Base-by-base conservation (phyloP, 2,113 vertebrate genomes). In the Oryzias celebensis region DNA sequence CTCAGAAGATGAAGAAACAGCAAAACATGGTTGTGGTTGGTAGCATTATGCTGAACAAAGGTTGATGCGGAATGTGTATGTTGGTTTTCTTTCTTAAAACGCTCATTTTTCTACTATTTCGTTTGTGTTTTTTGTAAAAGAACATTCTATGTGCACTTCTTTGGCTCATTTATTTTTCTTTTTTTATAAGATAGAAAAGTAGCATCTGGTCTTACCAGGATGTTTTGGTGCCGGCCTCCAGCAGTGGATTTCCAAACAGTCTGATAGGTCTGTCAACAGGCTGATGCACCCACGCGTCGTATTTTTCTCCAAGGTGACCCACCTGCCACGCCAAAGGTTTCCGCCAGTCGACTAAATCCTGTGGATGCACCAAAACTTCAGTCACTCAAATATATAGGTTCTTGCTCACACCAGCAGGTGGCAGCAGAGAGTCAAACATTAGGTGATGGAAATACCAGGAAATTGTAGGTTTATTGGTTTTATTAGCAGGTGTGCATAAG, bases 261-360 rank as follows among this genome's bases (percentile, higher is more conserved):
- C 96, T 92, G 82, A 98, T 97, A 4, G 96, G 96, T 49, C 94
- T 89, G 78, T 94, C 91, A 44, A 98, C 96, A 0, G 97, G 97
- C 77, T 99, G 96, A 77, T 98, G 96, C 47, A 98, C 96, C 97
- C 97, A 99, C 0, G 95, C 93, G 0, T 97, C 93, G 0, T 98
- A 99, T 60, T 96, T 96, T 84, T 99, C 97, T 18, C 94, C 91
- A 10, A 99, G 80, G 83, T 95, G 78, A 51, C 96, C 96, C 43
- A 98, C 97, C 84, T 99, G 96, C 96, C 96, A 99, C 3, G 96
- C 92, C 58, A 99, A 80, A 2, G 96, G 96, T 81, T 96, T 97
- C 65, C 50, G 64, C 97, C 97, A 99, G 88, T 99, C 94, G 5
- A 99, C 96, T 78, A 98, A 84, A 72, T 99, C 97, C 97, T 99